Conservation (phyloP, 2,113 vertebrate species). For the Archilochus colubris region DNA sequence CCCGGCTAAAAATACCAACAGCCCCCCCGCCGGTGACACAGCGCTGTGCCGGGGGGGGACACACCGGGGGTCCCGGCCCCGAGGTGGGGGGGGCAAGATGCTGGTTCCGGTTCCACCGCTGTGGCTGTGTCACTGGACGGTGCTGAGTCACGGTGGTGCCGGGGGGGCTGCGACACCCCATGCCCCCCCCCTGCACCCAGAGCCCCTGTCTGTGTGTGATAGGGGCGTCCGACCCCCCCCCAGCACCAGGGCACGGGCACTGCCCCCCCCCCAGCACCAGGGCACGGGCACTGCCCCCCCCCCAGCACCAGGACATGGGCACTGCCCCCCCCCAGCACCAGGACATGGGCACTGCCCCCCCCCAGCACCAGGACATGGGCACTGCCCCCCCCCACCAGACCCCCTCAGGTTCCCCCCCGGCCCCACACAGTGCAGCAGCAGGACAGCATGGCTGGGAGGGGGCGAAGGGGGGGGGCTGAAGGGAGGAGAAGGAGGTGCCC, state of each 20-base stretch:
- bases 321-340: too few species aligned
- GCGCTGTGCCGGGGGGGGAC: fast-evolving
- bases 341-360: too few species aligned
- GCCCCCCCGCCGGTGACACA: neutral
- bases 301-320: too few species aligned
- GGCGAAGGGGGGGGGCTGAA: too few species aligned
- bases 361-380: too few species aligned
- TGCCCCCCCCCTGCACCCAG: neutral
- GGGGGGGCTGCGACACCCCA: neutral
- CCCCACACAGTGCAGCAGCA: neutral
- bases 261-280: too few species aligned
- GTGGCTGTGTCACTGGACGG: neutral
- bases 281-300: too few species aligned
- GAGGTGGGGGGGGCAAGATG: fast-evolving
- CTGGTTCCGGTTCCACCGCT: fast-evolving
- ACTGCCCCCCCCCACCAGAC: too few species aligned
- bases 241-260: too few species aligned
- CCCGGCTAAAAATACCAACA: neutral
- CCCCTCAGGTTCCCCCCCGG: neutral
- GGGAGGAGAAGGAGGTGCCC: neutral
- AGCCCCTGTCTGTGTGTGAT: too few species aligned
- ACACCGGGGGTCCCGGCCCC: neutral
- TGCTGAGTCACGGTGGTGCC: neutral
- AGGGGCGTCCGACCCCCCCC: too few species aligned
- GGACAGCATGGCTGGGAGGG: neutral